phyloP scores from a whole-genome alignment of 2,797 vertebrate genomes.

The Peromyscus nudipes region DNA sequence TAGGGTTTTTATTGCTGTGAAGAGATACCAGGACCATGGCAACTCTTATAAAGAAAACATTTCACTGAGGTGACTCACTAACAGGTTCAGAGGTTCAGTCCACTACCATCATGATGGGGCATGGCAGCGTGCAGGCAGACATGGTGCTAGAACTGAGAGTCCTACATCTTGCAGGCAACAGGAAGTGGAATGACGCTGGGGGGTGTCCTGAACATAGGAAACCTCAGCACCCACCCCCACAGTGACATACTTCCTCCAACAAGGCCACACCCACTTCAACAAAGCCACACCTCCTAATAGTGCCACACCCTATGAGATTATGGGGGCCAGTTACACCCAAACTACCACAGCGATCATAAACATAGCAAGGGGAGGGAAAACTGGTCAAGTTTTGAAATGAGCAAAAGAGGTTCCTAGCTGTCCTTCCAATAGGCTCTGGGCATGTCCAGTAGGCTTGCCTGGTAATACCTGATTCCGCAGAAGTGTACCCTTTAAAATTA shows the following conservation, averaged over 20 bases:
- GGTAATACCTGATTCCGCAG: neutral
- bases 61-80: neutral
- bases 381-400: constrained; percentile 3
- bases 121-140: neutral
- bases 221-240: neutral
- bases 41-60: neutral
- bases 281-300: neutral
- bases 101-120: neutral
- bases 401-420: neutral
- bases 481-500: neutral
- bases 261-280: no score
- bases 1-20: neutral
- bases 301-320: neutral
- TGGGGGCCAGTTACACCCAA: neutral
- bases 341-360: neutral
- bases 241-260: neutral
- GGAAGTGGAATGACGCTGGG: neutral
- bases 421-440: neutral
- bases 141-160: neutral
- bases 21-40: neutral
- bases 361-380: neutral
- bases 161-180: neutral
- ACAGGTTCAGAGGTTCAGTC: neutral
- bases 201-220: neutral
- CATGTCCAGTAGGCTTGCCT: neutral